Conservation (phyloP, 2,113 vertebrate genomes). For the Edolisoma coerulescens region DNA sequence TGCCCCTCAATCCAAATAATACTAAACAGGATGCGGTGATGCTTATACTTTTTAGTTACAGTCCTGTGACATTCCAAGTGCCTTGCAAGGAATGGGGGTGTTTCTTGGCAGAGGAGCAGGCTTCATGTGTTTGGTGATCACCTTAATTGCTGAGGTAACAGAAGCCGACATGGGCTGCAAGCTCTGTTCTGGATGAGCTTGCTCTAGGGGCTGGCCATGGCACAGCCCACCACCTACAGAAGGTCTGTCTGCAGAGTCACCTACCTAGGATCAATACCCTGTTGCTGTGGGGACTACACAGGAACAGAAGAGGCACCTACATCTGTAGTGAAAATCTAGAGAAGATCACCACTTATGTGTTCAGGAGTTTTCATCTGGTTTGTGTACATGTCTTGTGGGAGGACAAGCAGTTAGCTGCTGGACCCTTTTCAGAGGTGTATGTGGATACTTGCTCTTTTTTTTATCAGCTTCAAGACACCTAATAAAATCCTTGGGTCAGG, state of each 20-base stretch:
- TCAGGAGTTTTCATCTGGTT: not conserved
- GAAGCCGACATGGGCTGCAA: not conserved
- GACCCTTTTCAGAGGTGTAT: not conserved
- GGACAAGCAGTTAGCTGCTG: not conserved
- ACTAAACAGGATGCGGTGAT: not conserved
- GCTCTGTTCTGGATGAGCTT: not conserved
- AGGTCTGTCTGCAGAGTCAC: not conserved
- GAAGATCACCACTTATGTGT: not conserved
- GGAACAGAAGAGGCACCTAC: not conserved
- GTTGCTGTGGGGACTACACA: accelerated
- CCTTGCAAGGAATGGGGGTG: not conserved
- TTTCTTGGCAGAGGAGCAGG: not conserved
- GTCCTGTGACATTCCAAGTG: not conserved
- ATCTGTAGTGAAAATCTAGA: not conserved
- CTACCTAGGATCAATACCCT: not conserved
- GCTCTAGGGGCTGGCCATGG: not conserved
- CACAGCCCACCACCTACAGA: not conserved
- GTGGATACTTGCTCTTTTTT: not conserved
- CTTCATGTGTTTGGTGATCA: not conserved
- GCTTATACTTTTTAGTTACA: not conserved
- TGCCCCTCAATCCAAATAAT: not conserved
- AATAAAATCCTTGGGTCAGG: not conserved
- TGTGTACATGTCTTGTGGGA: not conserved
- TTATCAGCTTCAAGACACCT: not conserved
- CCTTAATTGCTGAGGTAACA: not conserved